phyloP scores from a whole-genome alignment of 2,113 vertebrate genomes.

The Neodon shergylaensis region DNA sequence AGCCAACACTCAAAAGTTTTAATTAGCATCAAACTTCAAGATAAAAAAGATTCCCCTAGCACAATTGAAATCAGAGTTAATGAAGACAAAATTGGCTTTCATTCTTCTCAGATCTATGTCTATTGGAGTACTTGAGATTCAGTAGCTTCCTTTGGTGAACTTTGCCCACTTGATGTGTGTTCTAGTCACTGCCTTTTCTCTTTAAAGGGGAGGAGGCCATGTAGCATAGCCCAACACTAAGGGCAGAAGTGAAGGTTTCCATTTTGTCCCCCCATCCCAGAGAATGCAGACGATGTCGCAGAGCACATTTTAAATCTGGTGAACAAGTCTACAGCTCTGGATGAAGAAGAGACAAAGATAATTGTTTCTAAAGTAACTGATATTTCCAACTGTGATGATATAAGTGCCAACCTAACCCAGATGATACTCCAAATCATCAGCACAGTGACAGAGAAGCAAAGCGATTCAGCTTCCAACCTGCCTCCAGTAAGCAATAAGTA shows the following conservation, averaged over 20 bases:
- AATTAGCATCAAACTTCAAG: conserved; percentile 73
- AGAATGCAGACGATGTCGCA: conserved; percentile 81
- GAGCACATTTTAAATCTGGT: conserved; percentile 83
- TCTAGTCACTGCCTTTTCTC: not conserved
- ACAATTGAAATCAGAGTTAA: conserved; percentile 58
- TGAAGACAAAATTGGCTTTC: conserved; percentile 61
- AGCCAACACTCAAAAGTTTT: conserved; percentile 59
- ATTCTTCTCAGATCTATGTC: not conserved
- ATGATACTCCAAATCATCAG: conserved; percentile 74
- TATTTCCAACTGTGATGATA: conserved; percentile 73
- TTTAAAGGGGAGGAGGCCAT: conserved; percentile 34
- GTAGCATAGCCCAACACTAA: not conserved
- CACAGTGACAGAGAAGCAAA: conserved; percentile 73
- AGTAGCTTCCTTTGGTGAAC: not conserved
- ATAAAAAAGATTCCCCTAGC: conserved; percentile 63
- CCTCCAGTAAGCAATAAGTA: conserved; percentile 80
- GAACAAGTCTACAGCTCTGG: conserved; percentile 50
- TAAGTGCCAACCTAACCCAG: conserved; percentile 73
- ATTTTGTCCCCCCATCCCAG: conserved; percentile 70
- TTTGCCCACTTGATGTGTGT: not conserved
- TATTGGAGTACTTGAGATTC: conserved; percentile 40
- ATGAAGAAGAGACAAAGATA: conserved; percentile 76
- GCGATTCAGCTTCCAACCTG: conserved; percentile 47
- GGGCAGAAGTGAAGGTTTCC: not conserved
- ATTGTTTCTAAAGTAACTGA: conserved; percentile 81